phyloP scores from a whole-genome alignment of 1,140 invertebrate species.

The Diplogasteroides magnus region DNA sequence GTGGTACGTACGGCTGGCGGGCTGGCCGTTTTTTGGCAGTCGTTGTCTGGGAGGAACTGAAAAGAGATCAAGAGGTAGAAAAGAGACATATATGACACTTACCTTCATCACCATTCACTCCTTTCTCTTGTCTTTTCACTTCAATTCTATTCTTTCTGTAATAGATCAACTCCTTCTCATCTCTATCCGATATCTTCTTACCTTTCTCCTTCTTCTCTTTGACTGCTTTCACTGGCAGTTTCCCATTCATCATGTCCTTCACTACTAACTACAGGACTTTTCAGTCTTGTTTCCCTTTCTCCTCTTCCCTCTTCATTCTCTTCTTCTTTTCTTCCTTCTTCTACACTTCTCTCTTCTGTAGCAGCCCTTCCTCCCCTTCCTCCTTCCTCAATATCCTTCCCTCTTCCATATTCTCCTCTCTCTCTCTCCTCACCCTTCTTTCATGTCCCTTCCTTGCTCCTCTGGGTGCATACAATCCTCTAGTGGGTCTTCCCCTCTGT shows the following conservation, averaged over 20 bases:
- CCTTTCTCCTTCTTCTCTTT: constrained; percentile 38
- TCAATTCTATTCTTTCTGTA: too few species aligned
- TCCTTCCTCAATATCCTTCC: not conserved
- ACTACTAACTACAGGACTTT: constrained; percentile 55
- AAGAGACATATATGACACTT: too few species aligned
- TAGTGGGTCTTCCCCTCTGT: too few species aligned
- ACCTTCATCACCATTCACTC: too few species aligned
- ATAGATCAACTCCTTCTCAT: too few species aligned
- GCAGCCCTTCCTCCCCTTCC: not conserved
- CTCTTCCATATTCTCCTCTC: not conserved
- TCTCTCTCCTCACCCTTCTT: too few species aligned
- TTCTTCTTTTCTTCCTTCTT: too few species aligned
- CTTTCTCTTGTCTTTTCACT: too few species aligned
- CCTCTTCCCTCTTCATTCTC: too few species aligned
- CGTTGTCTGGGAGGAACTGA: constrained; percentile 21
- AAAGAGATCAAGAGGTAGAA: too few species aligned
- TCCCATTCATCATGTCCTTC: constrained; percentile 63
- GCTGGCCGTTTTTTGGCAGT: constrained; percentile 20
- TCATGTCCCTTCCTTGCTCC: too few species aligned
- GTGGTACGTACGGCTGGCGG: constrained; percentile 8
- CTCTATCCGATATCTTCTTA: too few species aligned
- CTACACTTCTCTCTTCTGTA: not conserved
- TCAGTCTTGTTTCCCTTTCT: constrained; percentile 25
- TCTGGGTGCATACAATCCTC: not conserved
- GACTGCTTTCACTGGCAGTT: constrained; percentile 65